Percentiles rank a stretch among this genome's conserved stretches.
phyloP scores from a whole-genome alignment of 1,140 invertebrate genomes.

The Habropoda laboriosa region DNA sequence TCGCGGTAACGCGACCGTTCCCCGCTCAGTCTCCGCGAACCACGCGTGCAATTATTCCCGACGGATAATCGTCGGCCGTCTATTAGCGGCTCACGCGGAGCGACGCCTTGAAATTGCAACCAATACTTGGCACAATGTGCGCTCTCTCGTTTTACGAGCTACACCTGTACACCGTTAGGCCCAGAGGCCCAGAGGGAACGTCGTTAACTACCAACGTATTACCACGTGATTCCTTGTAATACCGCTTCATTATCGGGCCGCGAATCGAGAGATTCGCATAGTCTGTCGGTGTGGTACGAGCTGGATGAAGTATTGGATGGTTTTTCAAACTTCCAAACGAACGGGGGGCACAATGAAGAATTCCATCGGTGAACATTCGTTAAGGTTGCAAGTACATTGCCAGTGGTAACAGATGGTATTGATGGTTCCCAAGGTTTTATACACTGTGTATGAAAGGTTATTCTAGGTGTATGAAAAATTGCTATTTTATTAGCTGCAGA shows the following conservation, averaged over 20 bases:
- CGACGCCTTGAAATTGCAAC: neutral
- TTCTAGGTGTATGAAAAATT: no score
- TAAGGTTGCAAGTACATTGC: no score
- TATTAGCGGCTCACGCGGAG: conserved; percentile 47
- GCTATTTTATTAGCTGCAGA: no score
- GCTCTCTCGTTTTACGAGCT: conserved; percentile 28
- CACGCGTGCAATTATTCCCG: conserved; percentile 52
- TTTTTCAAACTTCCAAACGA: no score
- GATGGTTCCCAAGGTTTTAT: no score
- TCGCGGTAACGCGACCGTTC: conserved; percentile 41
- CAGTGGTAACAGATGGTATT: no score
- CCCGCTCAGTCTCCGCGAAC: conserved; percentile 41
- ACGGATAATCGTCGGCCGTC: conserved; percentile 59
- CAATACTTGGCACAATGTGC: conserved; percentile 6
- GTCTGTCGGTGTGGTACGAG: neutral
- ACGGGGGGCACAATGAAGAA: no score
- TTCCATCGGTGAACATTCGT: no score
- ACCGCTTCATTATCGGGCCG: conserved; percentile 15
- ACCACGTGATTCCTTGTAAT: conserved; percentile 10
- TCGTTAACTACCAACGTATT: conserved; percentile 21
- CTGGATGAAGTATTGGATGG: neutral
- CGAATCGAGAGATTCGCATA: no score
- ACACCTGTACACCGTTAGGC: conserved; percentile 25
- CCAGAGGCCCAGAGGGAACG: neutral
- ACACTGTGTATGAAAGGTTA: no score